phyloP scores from a whole-genome alignment of 2,888 invertebrate genomes.

The Ophraella communa region DNA sequence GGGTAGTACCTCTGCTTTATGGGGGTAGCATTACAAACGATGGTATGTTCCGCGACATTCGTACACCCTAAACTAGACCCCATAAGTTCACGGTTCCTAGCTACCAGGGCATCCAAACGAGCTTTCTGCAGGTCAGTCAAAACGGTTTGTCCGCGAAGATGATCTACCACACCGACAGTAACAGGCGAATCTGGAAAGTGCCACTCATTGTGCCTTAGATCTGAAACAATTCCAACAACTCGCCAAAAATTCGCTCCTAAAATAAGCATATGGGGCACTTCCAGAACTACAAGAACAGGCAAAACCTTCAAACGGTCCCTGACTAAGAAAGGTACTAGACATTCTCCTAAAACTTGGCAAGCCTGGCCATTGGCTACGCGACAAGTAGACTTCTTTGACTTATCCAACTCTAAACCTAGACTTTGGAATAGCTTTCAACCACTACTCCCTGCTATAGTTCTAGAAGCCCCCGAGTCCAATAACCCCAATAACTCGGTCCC shows the following conservation, averaged over 20 bases:
- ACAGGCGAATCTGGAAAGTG: not conserved
- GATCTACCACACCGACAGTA: not conserved
- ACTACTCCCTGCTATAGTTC: too few relatives aligned
- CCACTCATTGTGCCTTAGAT: not conserved
- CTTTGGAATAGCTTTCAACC: too few relatives aligned
- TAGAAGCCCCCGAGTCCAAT: too few relatives aligned
- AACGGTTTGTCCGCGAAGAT: not conserved
- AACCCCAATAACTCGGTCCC: not conserved
- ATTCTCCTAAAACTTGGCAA: not conserved
- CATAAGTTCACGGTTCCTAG: conserved; percentile 1
- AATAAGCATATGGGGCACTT: not conserved
- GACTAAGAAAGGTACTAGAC: not conserved
- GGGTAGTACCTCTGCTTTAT: conserved; percentile 35
- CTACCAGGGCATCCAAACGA: not conserved
- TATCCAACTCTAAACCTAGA: not conserved
- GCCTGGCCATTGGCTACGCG: not conserved
- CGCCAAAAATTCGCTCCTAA: not conserved
- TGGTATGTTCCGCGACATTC: not conserved
- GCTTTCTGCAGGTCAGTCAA: not conserved
- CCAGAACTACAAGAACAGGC: too few relatives aligned
- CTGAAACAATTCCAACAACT: not conserved
- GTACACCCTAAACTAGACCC: conserved; percentile 4
- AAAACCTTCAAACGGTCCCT: too few relatives aligned
- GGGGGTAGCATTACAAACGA: conserved; percentile 4
- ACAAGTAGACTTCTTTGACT: not conserved